phyloP scores from a whole-genome alignment of 2,113 vertebrate species.

The Neodon shergylaensis region DNA sequence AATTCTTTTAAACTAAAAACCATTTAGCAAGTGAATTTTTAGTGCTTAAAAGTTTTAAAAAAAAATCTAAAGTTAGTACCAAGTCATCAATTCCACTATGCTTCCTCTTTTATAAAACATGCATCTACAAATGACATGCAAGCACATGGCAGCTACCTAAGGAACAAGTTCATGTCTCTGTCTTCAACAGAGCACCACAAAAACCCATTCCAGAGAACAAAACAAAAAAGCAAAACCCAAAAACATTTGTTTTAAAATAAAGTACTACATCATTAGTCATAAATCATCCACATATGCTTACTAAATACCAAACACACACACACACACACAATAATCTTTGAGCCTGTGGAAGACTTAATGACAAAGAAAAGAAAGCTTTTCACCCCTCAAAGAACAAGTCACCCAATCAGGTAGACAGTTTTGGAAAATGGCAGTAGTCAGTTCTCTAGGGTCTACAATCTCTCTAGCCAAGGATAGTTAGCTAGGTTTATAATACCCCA shows the following conservation, averaged over 20 bases:
- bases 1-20: slow-evolving; percentile 24
- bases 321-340: neutral
- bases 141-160: neutral
- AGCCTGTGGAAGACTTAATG: neutral
- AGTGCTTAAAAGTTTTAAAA: neutral
- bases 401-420: neutral
- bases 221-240: neutral
- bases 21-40: slow-evolving; percentile 25
- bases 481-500: neutral
- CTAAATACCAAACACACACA: neutral
- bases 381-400: neutral
- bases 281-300: slow-evolving; percentile 34
- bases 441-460: neutral
- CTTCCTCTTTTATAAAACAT: neutral
- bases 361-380: slow-evolving; percentile 15
- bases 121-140: neutral
- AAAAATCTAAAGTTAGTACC: slow-evolving; percentile 44
- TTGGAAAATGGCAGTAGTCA: neutral
- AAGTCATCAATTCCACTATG: slow-evolving; percentile 34
- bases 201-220: slow-evolving; percentile 16
- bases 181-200: slow-evolving; percentile 43
- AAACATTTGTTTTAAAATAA: slow-evolving; percentile 23
- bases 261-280: slow-evolving; percentile 1
- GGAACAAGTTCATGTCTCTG: neutral
- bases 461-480: neutral